Conservation (phyloP, 2,888 invertebrate genomes). For the Ganaspis brasiliensis region DNA sequence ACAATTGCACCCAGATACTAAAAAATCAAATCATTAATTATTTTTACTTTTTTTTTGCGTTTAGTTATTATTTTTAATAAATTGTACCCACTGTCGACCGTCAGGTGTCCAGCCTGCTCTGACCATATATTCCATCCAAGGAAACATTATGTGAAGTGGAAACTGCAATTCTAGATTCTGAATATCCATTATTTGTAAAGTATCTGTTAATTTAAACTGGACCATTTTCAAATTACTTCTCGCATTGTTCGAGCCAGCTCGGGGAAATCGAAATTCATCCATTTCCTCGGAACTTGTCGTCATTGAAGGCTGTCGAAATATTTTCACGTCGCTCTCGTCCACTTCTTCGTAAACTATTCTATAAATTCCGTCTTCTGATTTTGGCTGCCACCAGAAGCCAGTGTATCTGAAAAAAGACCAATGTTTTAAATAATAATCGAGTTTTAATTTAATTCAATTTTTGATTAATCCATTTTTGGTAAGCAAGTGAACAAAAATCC, state of each 20-base stretch:
- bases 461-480: no score
- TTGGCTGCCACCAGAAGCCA: conserved; percentile 99
- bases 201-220: conserved; percentile 86
- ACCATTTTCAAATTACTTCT: conserved; percentile 93
- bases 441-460: no score
- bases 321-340: conserved; percentile 94
- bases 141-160: conserved; percentile 90
- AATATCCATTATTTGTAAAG: conserved; percentile 88
- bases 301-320: conserved; percentile 93
- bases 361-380: conserved; percentile 87
- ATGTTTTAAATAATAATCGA: no score
- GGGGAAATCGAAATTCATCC: conserved; percentile 93
- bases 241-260: conserved; percentile 95
- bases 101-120: conserved; percentile 97
- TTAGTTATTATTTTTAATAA: not conserved
- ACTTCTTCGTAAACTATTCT: conserved; percentile 93
- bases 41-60: no score
- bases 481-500: no score
- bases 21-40: conserved; percentile 57
- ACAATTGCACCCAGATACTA: conserved; percentile 95
- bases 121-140: conserved; percentile 97
- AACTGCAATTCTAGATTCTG: conserved; percentile 89
- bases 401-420: conserved; percentile 85
- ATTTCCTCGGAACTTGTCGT: conserved; percentile 90
- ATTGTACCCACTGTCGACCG: conserved; percentile 89